Evolutionary conservation across 2,797 vertebrate genomes (phyloP), one percentile per base, ranked within the genome.

Genomic region (Melopsittacus undulatus): DNA sequence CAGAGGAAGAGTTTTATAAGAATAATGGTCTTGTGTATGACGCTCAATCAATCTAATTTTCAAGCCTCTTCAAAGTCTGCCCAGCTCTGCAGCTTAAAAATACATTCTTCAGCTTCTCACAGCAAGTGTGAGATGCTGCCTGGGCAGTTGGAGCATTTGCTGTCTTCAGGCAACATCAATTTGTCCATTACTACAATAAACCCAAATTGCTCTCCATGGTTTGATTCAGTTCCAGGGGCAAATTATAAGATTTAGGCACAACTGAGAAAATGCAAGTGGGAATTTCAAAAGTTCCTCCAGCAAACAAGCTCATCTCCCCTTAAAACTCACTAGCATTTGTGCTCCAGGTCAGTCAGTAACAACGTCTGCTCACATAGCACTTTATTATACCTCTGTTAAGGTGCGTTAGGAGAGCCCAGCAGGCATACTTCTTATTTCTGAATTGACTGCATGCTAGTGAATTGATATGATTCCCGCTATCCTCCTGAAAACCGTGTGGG

Each of bases 181-280:
- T 96, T 96, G 83, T 91, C 82, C 85, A 42, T 97, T 92, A 82
- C 77, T 38, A 73, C 72, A 77, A 81, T 91, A 57, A 95, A 83
- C 64, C 81, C 61, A 80, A 92, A 92, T 91, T 83, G 73, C 87
- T 93, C 72, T 93, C 88, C 0, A 0, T 61, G 73, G 61, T 73
- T 96, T 96, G 90, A 96, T 94, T 95, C 81, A 38, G 64, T 94
- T 97, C 96, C 93, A 96, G 83, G 74, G 76, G 87, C 73, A 91
- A 94, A 95, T 96, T 82, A 79, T 61, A 89, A 96, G 84, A 92
- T 94, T 95, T 82, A 89, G 80, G 69, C 48, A 86, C 75, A 90
- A 84, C 69, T 77, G 92, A 94, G 91, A 95, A 90, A 89, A 96
- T 86, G 68, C 9, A 82, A 30, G 77, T 94, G 83, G 73, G 91